Conservation (phyloP, 2,797 vertebrate genomes). For the Helicolenus hilgendorfi region DNA sequence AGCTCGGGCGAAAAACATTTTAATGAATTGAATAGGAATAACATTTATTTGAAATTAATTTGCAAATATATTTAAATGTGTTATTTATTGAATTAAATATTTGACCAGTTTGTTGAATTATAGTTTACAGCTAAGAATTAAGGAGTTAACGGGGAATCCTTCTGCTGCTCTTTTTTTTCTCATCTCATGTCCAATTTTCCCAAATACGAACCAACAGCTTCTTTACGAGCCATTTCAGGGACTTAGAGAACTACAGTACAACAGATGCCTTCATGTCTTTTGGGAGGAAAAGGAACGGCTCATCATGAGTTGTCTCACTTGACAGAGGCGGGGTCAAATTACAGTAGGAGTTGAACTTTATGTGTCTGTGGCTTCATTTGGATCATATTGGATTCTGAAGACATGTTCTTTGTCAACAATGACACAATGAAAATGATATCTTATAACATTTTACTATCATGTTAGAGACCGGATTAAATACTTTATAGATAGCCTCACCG, state of each 20-base stretch:
- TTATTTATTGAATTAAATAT: background rate
- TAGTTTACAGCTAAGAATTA: background rate
- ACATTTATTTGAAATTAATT: background rate
- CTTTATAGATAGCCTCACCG: background rate
- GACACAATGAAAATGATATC: background rate
- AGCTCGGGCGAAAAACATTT: background rate
- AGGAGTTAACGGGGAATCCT: background rate
- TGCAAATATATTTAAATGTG: background rate
- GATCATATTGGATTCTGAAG: background rate
- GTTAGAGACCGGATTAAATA: background rate
- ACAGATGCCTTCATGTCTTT: background rate
- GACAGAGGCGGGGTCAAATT: background rate
- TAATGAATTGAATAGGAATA: background rate
- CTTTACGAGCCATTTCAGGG: constrained; percentile 1
- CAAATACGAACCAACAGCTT: constrained; percentile 4
- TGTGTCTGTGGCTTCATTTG: background rate
- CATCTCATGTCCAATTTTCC: background rate
- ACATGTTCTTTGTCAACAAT: background rate
- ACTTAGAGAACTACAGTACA: constrained; percentile 1
- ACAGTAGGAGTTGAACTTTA: background rate
- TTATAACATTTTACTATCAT: background rate
- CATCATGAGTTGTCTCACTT: background rate
- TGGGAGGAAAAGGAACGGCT: background rate
- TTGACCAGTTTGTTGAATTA: background rate
- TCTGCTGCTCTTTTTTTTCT: background rate